Percentiles rank a stretch among this genome's conserved stretches.
Conservation (phyloP, 2,797 vertebrate genomes). For the Acrocephalus scirpaceus region DNA sequence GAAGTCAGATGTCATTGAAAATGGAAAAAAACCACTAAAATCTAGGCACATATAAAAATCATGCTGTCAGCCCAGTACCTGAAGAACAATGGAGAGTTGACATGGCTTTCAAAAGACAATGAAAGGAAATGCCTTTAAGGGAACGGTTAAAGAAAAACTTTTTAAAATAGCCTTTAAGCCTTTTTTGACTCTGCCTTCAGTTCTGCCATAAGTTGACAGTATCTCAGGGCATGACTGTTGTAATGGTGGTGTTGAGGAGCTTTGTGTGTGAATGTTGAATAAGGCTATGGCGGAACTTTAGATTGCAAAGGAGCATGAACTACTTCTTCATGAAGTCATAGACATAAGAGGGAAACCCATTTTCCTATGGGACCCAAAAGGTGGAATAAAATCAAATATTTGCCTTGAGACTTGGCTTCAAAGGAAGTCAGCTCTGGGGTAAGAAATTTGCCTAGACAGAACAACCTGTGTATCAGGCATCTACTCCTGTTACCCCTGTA, state of each 20-base stretch:
- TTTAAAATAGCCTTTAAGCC: constrained; percentile 24
- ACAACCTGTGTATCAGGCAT: too few relatives aligned
- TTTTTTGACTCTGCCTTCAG: background rate
- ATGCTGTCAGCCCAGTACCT: background rate
- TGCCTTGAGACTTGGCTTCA: background rate
- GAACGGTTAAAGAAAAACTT: constrained; percentile 21
- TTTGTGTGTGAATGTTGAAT: background rate
- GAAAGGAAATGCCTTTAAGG: constrained; percentile 43
- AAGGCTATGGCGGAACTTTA: background rate
- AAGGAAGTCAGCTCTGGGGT: background rate
- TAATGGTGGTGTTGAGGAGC: background rate
- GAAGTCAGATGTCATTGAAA: background rate
- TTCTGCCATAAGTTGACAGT: background rate
- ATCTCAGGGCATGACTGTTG: background rate
- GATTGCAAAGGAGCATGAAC: background rate
- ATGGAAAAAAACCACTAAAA: background rate
- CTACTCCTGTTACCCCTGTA: background rate
- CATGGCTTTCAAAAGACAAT: constrained; percentile 31
- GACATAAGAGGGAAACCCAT: background rate
- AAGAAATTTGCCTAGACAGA: background rate
- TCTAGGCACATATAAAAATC: background rate
- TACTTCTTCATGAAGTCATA: background rate
- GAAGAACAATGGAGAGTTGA: constrained; percentile 10
- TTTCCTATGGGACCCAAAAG: background rate
- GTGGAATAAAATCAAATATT: background rate